These are phyloP conservation scores for Clanis bilineata DNA, from an alignment of 2,888 invertebrate species.

Conservation along the genomic window DNA sequence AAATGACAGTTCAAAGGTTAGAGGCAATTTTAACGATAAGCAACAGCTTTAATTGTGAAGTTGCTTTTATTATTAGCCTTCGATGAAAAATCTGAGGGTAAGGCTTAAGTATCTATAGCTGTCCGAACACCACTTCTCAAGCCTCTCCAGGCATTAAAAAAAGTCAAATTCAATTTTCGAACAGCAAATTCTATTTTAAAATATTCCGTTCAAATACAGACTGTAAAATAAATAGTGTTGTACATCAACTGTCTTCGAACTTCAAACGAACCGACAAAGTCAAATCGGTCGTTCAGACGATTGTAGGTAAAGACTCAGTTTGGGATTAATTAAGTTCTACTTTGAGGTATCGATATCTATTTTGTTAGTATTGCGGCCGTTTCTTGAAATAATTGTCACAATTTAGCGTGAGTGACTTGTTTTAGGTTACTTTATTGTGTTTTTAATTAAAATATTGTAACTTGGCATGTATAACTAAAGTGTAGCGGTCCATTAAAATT, in stretches of 20 bases:
- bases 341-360: not conserved
- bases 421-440: too few relatives aligned
- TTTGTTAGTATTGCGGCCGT: not conserved
- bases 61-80: not conserved
- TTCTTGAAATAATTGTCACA: too few relatives aligned
- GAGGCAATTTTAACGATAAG: too few relatives aligned
- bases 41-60: too few relatives aligned
- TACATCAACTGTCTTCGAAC: constrained; percentile 7
- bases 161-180: not conserved
- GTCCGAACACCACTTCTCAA: not conserved
- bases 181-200: not conserved
- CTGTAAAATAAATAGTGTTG: constrained; percentile 29
- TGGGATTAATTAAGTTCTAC: constrained; percentile 1
- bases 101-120: not conserved
- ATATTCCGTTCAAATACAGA: constrained; percentile 29
- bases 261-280: constrained; percentile 2
- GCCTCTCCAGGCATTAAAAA: not conserved
- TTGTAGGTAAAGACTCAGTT: not conserved
- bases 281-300: not conserved
- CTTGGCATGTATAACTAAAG: too few relatives aligned
- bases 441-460: too few relatives aligned
- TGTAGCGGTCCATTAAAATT: too few relatives aligned
- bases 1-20: too few relatives aligned
- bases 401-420: too few relatives aligned
- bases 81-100: not conserved